phyloP scores from a whole-genome alignment of 2,797 vertebrate species.

The Alauda arvensis region DNA sequence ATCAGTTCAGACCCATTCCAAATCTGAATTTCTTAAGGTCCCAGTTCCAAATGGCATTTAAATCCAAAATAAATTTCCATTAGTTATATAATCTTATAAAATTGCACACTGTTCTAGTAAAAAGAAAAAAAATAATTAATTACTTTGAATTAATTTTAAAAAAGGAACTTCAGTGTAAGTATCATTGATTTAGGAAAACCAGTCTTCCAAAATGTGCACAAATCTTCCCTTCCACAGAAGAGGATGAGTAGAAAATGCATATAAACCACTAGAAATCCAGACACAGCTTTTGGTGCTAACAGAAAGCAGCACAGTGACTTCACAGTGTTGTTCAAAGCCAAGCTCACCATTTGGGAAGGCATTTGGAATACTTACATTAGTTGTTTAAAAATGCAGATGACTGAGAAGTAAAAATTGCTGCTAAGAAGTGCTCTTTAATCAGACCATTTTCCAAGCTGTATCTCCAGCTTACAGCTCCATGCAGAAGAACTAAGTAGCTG shows the following conservation, averaged over 20 bases:
- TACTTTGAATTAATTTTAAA: too few species aligned
- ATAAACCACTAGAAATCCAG: not conserved
- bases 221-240: not conserved
- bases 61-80: not conserved
- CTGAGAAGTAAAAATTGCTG: not conserved
- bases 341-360: not conserved
- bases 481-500: not conserved
- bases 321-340: not conserved
- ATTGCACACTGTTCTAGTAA: not conserved
- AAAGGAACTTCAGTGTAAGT: not conserved
- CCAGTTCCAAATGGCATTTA: not conserved
- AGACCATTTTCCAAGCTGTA: not conserved
- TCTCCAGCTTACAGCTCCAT: not conserved
- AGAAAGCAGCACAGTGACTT: not conserved
- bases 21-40: not conserved
- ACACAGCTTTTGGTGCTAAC: not conserved
- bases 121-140: too few species aligned
- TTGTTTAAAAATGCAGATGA: not conserved
- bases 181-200: not conserved
- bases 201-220: not conserved
- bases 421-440: not conserved
- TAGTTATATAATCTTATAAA: not conserved
- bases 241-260: not conserved
- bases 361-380: not conserved
- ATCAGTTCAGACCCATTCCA: not conserved